Conservation (phyloP, 2,888 invertebrate species). For the Strigamia maritima region DNA sequence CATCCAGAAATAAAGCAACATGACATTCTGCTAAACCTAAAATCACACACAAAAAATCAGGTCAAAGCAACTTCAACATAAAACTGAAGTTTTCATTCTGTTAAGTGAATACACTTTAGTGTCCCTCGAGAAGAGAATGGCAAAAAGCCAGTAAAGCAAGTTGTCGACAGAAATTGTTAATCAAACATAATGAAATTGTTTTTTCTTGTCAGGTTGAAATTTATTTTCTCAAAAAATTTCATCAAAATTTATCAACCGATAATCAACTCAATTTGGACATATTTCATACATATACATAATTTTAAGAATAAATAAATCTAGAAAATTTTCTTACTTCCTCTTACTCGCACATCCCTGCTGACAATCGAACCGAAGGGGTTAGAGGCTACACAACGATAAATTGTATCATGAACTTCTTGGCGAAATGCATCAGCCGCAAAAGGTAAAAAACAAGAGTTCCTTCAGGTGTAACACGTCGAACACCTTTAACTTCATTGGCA, state of each 20-base stretch:
- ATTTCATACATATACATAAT: no score
- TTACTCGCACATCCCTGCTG: conserved; percentile 46
- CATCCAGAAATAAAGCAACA: background rate
- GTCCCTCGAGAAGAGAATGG: background rate
- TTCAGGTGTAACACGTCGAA: conserved; percentile 46
- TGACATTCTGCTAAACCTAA: background rate
- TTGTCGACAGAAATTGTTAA: background rate
- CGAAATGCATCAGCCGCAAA: conserved; percentile 44
- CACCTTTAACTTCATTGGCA: conserved; percentile 45
- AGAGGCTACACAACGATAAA: conserved; percentile 46
- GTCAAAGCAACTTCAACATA: background rate
- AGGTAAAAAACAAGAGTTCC: conserved; percentile 46
- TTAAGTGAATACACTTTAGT: background rate
- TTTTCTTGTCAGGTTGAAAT: background rate
- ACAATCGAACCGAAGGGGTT: conserved; percentile 46
- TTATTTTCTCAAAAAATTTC: background rate
- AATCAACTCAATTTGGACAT: no score
- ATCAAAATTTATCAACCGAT: no score
- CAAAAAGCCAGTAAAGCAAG: conserved; percentile 7
- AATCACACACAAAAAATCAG: background rate
- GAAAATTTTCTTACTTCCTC: conserved; percentile 44
- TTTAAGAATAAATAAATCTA: no score
- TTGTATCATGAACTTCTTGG: conserved; percentile 46
- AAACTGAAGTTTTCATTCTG: background rate
- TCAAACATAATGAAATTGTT: background rate